Conservation (phyloP, 2,797 vertebrate species). For the Calcarius lapponicus region DNA sequence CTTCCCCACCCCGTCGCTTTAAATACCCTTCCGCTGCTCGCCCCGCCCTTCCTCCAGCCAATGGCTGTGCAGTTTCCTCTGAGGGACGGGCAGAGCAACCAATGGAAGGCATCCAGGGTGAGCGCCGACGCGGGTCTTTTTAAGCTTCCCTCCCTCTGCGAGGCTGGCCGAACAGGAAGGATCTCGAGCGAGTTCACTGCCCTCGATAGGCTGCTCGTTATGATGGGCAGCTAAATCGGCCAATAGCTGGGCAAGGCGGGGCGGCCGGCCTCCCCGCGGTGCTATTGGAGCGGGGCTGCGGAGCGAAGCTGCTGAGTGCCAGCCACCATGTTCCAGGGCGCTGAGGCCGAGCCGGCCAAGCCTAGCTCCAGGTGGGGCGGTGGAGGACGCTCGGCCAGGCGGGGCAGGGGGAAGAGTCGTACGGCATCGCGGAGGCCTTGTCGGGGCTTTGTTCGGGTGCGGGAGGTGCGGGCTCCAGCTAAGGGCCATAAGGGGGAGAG, state of each 20-base stretch:
- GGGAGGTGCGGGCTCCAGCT: not conserved
- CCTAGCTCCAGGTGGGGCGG: slow-evolving; percentile 84
- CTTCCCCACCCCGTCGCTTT: accelerated
- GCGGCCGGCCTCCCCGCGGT: not conserved
- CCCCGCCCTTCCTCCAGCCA: not conserved
- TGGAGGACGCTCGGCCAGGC: too few relatives aligned
- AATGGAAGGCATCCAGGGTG: not conserved
- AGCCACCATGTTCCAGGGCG: slow-evolving; percentile 85
- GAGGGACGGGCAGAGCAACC: not conserved
- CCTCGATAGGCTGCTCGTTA: not conserved
- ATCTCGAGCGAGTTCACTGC: accelerated
- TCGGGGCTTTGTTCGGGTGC: not conserved
- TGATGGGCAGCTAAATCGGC: accelerated
- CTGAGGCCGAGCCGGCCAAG: slow-evolving; percentile 73
- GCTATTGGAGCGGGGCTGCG: accelerated
- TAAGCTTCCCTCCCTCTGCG: not conserved
- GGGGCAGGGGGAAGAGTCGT: not conserved
- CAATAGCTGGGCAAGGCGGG: not conserved
- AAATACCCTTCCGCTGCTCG: not conserved
- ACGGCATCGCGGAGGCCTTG: not conserved
- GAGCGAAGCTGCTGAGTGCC: accelerated
- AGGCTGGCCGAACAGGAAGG: not conserved
- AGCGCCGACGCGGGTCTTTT: not conserved
- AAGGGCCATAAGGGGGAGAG: not conserved
- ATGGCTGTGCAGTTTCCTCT: accelerated